phyloP scores from a whole-genome alignment of 2,888 invertebrate genomes.

The Dysmachus trigonus region DNA sequence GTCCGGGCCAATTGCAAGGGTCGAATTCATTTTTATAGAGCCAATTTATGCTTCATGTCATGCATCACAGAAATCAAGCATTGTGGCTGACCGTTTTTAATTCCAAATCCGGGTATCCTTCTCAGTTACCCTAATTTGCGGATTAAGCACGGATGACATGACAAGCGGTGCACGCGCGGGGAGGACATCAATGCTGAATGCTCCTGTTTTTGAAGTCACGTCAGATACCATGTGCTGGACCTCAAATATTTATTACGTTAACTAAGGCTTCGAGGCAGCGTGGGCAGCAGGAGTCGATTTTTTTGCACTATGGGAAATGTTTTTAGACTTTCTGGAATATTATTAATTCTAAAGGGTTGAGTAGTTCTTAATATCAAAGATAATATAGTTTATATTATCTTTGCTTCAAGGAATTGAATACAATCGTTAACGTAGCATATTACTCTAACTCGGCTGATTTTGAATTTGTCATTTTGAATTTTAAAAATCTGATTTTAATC shows the following conservation, averaged over 20 bases:
- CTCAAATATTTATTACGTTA: background rate
- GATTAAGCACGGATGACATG: slow-evolving; percentile 38
- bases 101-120: slow-evolving; percentile 8
- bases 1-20: background rate
- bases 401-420: too few species aligned
- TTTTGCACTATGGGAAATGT: background rate
- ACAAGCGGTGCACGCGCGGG: background rate
- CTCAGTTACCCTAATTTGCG: slow-evolving; percentile 38
- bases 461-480: too few species aligned
- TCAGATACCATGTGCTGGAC: background rate
- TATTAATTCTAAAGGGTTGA: background rate
- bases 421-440: too few species aligned
- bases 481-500: too few species aligned
- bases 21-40: background rate
- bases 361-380: too few species aligned
- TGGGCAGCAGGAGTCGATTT: background rate
- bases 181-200: background rate
- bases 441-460: too few species aligned
- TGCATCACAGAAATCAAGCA: background rate
- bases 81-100: slow-evolving; percentile 32
- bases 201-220: slow-evolving; percentile 26
- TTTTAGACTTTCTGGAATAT: background rate
- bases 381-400: too few species aligned
- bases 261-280: background rate
- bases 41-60: slow-evolving; percentile 9